A percentile compares a stretch with the other conserved stretches of the same genome.
Conservation (phyloP, 2,888 invertebrate genomes). For the Torymus texanus region DNA sequence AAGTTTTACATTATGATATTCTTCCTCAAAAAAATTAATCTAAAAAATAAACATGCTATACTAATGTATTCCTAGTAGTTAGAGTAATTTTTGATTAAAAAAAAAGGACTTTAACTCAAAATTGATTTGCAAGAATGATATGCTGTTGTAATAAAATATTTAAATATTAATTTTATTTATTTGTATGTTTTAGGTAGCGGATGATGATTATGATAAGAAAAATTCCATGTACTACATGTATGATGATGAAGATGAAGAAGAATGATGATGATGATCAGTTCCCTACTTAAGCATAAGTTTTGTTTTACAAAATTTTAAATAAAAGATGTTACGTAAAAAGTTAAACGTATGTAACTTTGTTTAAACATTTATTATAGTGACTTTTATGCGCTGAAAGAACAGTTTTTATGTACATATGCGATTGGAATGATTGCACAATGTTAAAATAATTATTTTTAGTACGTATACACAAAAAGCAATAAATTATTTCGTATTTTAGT, state of each 20-base stretch:
- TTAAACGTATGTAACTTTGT: constrained; percentile 27
- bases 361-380: constrained; percentile 53
- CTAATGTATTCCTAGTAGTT: no score
- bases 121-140: neutral
- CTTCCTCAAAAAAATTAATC: constrained; percentile 16
- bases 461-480: constrained; percentile 51
- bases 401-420: constrained; percentile 56
- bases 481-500: constrained; percentile 52
- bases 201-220: constrained; percentile 62
- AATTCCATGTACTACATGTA: constrained; percentile 62
- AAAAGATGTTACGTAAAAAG: constrained; percentile 38
- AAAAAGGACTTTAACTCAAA: constrained; percentile 19
- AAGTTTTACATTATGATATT: neutral
- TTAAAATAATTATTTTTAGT: constrained; percentile 55
- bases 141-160: no score
- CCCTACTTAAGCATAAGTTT: constrained; percentile 45
- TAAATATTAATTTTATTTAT: neutral
- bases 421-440: constrained; percentile 57
- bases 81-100: no score
- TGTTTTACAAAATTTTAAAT: constrained; percentile 44
- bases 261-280: constrained; percentile 59
- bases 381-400: constrained; percentile 43
- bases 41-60: neutral
- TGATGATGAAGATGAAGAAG: constrained; percentile 63
- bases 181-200: constrained; percentile 68